These are phyloP conservation scores for Brachionus paranguensis DNA, from an alignment of 1,140 invertebrate genomes.

Conservation along the genomic window DNA sequence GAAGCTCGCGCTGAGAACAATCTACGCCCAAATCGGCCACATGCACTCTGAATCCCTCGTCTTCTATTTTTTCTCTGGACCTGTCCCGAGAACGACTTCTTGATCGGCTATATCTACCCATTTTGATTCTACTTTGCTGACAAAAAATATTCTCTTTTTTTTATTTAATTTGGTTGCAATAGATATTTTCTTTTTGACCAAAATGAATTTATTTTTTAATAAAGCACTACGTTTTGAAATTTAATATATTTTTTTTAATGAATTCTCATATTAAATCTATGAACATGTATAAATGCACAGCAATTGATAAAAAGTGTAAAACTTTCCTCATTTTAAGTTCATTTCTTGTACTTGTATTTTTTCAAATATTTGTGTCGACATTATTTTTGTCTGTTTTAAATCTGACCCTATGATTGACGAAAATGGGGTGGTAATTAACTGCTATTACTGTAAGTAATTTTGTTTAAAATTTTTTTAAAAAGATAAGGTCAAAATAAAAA, in stretches of 20 bases:
- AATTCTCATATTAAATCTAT: neutral
- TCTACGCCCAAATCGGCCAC: constrained; percentile 45
- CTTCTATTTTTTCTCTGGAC: neutral
- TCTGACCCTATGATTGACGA: too few species aligned
- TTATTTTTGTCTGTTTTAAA: too few species aligned
- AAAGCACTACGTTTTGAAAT: neutral
- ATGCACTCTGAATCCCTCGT: constrained; percentile 47
- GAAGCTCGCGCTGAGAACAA: constrained; percentile 46
- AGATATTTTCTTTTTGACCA: neutral
- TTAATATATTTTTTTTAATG: neutral
- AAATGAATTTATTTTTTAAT: neutral
- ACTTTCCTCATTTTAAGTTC: neutral
- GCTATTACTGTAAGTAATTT: too few species aligned
- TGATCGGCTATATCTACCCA: constrained; percentile 11
- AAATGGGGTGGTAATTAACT: too few species aligned
- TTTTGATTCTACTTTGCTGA: neutral
- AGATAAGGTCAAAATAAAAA: too few species aligned
- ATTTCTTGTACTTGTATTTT: neutral
- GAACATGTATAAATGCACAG: neutral
- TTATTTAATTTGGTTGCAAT: neutral
- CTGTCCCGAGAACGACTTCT: neutral
- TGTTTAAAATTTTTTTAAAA: too few species aligned
- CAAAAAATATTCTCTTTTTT: neutral
- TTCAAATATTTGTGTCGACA: too few species aligned
- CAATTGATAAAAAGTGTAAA: neutral